Evolutionary conservation across 2,888 invertebrate genomes (phyloP).

Genomic region (Diadromus collaris): DNA sequence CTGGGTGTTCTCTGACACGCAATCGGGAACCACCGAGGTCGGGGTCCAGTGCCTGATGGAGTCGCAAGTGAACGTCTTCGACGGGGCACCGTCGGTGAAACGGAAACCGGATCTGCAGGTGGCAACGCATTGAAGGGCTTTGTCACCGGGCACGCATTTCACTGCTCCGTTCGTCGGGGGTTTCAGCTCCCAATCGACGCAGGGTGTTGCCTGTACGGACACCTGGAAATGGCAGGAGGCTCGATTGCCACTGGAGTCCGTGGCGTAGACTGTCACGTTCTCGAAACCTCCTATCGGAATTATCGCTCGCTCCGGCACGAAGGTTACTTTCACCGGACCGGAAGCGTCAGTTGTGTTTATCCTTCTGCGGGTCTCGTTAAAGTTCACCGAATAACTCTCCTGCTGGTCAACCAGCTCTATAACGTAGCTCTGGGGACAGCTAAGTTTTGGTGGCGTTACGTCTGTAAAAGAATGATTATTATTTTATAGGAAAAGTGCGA

Average conservation of each 20-base stretch:
- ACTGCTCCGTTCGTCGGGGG: slow-evolving; percentile 94
- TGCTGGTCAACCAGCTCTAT: slow-evolving; percentile 95
- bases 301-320: slow-evolving; percentile 88
- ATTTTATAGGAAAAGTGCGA: background rate
- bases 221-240: slow-evolving; percentile 97
- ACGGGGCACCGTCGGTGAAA: slow-evolving; percentile 94
- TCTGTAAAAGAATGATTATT: slow-evolving; percentile 80
- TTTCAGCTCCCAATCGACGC: slow-evolving; percentile 96
- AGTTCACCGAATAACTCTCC: slow-evolving; percentile 94
- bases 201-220: slow-evolving; percentile 95
- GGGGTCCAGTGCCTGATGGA: slow-evolving; percentile 92
- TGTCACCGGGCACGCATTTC: slow-evolving; percentile 92
- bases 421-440: slow-evolving; percentile 96
- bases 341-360: slow-evolving; percentile 94
- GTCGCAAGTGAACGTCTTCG: slow-evolving; percentile 93
- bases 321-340: slow-evolving; percentile 91
- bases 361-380: slow-evolving; percentile 92
- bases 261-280: slow-evolving; percentile 95
- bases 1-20: slow-evolving; percentile 97
- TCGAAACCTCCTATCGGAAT: slow-evolving; percentile 94
- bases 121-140: slow-evolving; percentile 93
- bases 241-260: slow-evolving; percentile 93
- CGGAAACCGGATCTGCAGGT: slow-evolving; percentile 94
- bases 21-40: slow-evolving; percentile 94
- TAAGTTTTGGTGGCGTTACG: slow-evolving; percentile 93